A percentile compares a stretch with the other conserved stretches of the same genome.
phyloP scores from a whole-genome alignment of 2,888 invertebrate species.

The Monochamus alternatus region DNA sequence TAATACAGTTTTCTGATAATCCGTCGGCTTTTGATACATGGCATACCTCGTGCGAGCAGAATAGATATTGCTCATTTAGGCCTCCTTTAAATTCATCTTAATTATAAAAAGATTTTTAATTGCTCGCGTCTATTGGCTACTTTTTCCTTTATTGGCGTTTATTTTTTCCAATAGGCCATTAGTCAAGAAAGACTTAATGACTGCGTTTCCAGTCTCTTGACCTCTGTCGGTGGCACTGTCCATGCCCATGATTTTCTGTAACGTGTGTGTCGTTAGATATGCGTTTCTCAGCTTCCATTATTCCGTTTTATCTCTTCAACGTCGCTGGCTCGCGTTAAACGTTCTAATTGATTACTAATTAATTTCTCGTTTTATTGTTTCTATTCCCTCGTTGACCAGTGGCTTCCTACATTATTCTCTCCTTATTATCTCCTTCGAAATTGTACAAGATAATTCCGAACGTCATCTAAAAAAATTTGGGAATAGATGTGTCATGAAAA shows the following conservation, averaged over 20 bases:
- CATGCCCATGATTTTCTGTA: constrained; percentile 42
- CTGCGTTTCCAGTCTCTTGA: constrained; percentile 45
- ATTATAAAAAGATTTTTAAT: constrained; percentile 71
- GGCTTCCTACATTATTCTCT: too few species aligned
- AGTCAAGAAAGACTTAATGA: constrained; percentile 54
- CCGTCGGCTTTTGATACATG: constrained; percentile 66
- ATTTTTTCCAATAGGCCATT: constrained; percentile 58
- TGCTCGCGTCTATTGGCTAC: constrained; percentile 65
- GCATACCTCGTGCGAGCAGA: constrained; percentile 61
- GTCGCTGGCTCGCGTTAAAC: constrained; percentile 40
- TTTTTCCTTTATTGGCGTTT: constrained; percentile 62
- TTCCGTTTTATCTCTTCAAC: constrained; percentile 41
- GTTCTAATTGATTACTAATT: constrained; percentile 44
- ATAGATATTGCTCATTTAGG: constrained; percentile 70
- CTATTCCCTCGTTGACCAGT: background rate
- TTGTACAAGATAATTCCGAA: too few species aligned
- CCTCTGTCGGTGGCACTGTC: constrained; percentile 30
- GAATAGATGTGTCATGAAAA: too few species aligned
- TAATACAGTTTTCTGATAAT: constrained; percentile 68
- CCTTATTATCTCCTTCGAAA: too few species aligned
- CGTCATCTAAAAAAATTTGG: too few species aligned
- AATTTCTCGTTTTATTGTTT: constrained; percentile 22
- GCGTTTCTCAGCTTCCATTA: constrained; percentile 33
- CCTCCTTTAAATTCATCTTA: constrained; percentile 67
- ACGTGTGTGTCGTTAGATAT: constrained; percentile 25